A percentile compares a stretch with the other conserved stretches of the same genome.
Evolutionary conservation across 2,888 invertebrate genomes (phyloP).

Genomic region (Icerya purchasi): DNA sequence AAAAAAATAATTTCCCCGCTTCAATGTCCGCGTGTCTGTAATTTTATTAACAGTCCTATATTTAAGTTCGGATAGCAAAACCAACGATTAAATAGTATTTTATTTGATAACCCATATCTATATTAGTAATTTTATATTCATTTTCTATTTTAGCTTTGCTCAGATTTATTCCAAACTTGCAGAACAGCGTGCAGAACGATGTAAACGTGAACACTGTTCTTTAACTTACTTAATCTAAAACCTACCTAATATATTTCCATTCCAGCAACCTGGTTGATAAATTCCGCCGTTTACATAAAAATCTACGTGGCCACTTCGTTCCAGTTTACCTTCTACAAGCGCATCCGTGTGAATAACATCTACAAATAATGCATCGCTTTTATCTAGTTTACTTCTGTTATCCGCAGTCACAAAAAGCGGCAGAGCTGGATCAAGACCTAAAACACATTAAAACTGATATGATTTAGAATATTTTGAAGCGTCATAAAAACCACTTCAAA

Average conservation of each 20-base stretch:
- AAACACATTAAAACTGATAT: too few species aligned
- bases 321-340: constrained; percentile 40
- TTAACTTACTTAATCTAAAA: background rate
- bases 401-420: constrained; percentile 35
- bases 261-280: constrained; percentile 42
- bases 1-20: too few species aligned
- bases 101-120: too few species aligned
- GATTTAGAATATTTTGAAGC: too few species aligned
- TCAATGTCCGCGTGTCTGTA: too few species aligned
- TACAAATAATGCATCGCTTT: constrained; percentile 41
- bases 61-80: too few species aligned
- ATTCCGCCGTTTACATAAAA: constrained; percentile 50
- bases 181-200: too few species aligned
- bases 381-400: constrained; percentile 34
- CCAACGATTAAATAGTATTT: too few species aligned
- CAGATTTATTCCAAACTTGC: too few species aligned
- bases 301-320: constrained; percentile 43
- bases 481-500: too few species aligned
- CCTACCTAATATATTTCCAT: constrained; percentile 19
- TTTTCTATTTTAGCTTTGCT: background rate
- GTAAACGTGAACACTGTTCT: background rate
- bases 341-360: constrained; percentile 52
- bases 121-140: background rate
- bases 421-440: constrained; percentile 43
- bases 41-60: too few species aligned